phyloP scores from a whole-genome alignment of 2,113 vertebrate genomes.

The Myrmecobius fasciatus region DNA sequence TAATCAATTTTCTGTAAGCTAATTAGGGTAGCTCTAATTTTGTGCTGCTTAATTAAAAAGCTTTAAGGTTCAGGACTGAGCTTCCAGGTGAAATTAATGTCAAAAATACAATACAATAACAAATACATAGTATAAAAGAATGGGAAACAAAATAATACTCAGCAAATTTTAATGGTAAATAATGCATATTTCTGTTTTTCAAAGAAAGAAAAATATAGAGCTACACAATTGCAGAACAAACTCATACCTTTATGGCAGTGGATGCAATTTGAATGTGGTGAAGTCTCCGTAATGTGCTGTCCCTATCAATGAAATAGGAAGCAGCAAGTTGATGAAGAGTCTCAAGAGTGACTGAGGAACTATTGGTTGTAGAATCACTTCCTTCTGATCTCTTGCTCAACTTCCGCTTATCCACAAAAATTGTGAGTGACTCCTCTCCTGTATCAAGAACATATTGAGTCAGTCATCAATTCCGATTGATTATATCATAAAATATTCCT shows the following conservation, averaged over 20 bases:
- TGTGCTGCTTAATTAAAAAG: neutral
- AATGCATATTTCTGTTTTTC: neutral
- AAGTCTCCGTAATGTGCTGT: constrained; percentile 87
- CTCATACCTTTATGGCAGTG: constrained; percentile 90
- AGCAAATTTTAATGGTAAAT: neutral
- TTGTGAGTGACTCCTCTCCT: constrained; percentile 98
- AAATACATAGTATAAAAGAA: neutral
- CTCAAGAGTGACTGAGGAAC: constrained; percentile 85
- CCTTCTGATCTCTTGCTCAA: constrained; percentile 92
- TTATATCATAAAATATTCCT: neutral
- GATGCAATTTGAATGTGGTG: constrained; percentile 92
- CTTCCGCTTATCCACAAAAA: constrained; percentile 98
- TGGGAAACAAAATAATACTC: neutral
- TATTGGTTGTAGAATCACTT: constrained; percentile 88
- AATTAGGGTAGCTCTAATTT: neutral
- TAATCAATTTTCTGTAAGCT: neutral
- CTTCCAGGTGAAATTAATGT: neutral
- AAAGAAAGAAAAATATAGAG: neutral
- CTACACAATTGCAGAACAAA: too few relatives aligned
- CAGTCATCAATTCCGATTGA: neutral
- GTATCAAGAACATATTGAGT: constrained; percentile 50
- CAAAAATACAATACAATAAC: neutral
- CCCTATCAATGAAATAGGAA: constrained; percentile 91
- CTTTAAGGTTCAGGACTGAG: neutral
- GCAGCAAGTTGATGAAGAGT: constrained; percentile 89